phyloP scores from a whole-genome alignment of 2,888 invertebrate genomes.

The Pharmacophagus antenor region DNA sequence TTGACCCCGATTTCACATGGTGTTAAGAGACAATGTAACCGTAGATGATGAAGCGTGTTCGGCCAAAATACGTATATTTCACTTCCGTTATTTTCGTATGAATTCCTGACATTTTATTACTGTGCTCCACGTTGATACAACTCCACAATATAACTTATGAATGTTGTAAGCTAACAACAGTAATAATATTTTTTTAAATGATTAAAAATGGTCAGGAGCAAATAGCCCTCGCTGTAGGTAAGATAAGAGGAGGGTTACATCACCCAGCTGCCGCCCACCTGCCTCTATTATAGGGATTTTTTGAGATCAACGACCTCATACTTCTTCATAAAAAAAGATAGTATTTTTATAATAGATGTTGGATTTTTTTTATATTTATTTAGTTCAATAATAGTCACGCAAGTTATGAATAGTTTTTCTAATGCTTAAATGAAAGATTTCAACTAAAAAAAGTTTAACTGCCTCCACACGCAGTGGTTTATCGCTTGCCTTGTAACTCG shows the following conservation, averaged over 20 bases:
- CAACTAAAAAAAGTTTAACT: too few relatives aligned
- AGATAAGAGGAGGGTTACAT: constrained; percentile 36
- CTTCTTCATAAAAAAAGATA: constrained; percentile 3
- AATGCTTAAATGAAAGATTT: too few relatives aligned
- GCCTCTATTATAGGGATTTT: constrained; percentile 49
- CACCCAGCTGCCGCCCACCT: constrained; percentile 56
- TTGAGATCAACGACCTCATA: constrained; percentile 50
- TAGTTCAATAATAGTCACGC: not conserved
- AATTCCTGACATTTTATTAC: too few relatives aligned
- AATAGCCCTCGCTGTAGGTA: constrained; percentile 22
- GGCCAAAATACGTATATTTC: too few relatives aligned
- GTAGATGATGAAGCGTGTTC: too few relatives aligned
- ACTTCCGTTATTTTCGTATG: too few relatives aligned
- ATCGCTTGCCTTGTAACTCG: too few relatives aligned
- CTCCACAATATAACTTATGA: not conserved
- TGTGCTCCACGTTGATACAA: too few relatives aligned
- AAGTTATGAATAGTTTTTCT: too few relatives aligned
- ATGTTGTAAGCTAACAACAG: not conserved
- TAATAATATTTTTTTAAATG: constrained; percentile 12
- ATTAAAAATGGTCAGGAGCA: constrained; percentile 11
- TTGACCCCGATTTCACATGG: too few relatives aligned
- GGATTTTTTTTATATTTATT: not conserved
- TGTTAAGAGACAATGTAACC: too few relatives aligned
- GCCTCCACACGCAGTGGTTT: too few relatives aligned
- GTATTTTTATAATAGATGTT: constrained; percentile 9